Evolutionary conservation across 2,797 vertebrate genomes (phyloP).

Genomic region (Leptodactylus fallax): DNA sequence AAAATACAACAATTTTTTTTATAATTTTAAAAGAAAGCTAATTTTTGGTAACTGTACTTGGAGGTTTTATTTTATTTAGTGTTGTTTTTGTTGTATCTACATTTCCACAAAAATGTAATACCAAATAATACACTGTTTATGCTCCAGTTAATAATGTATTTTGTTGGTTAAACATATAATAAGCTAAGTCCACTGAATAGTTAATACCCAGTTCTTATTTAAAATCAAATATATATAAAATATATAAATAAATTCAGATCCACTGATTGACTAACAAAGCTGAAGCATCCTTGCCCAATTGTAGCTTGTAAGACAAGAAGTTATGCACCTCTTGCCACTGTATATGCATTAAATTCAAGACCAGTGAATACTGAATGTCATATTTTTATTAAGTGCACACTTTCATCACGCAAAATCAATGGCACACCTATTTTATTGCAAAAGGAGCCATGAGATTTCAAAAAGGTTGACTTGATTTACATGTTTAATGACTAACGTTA

Average conservation of each 20-base stretch:
- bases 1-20: background rate
- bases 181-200: background rate
- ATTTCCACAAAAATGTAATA: too few species aligned
- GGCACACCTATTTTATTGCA: conserved; percentile 36
- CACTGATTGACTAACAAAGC: conserved; percentile 25
- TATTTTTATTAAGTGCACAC: conserved; percentile 11
- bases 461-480: conserved; percentile 62
- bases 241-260: background rate
- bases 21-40: background rate
- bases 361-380: conserved; percentile 24
- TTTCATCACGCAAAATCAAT: conserved; percentile 53
- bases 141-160: too few species aligned
- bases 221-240: background rate
- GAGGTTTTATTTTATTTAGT: too few species aligned
- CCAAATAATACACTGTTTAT: background rate
- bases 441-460: conserved; percentile 41
- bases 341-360: conserved; percentile 41
- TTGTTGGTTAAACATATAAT: too few species aligned
- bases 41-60: too few species aligned
- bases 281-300: background rate
- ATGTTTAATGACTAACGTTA: conserved; percentile 53
- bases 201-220: background rate
- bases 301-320: conserved; percentile 8
- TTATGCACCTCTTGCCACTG: conserved; percentile 4
- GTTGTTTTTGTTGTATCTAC: too few species aligned